Evolutionary conservation across 2,797 vertebrate species (phyloP), one percentile per base, ranked within the genome.

Genomic region (Xenentodon cancila): DNA sequence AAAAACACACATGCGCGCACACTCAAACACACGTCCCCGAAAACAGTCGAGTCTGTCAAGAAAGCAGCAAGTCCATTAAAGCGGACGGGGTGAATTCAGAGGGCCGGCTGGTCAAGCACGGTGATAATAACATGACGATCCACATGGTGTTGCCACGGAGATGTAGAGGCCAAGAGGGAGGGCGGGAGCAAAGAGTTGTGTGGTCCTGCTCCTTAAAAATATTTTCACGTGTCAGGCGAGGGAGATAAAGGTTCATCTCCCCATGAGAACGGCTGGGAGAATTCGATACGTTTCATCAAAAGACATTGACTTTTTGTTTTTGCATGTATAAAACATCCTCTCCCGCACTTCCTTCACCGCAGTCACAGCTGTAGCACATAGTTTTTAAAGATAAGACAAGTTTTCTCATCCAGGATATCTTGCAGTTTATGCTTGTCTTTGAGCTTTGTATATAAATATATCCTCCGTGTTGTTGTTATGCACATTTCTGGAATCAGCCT

Each of bases 101-200:
- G 57, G 79, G 80, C 69, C 30, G 69, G 66, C 79, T 79, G 75
- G 81, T 88, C 78, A 83, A 84, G 81, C 62, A 50, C 42, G 44
- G 77, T 69, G 80, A 77, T 85, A 85, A 79, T 82, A 88, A 81
- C 75, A 68, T 73, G 72, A 80, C 53, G 50, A 84, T 82, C 85
- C 47, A 37, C 49, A 53, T 32, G 48, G 62, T 48, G 80, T 86
- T 90, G 62, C 82, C 79, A 82, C n/a, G 70, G 85, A 73, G 74
- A 88, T 64, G 52, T 5, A 20, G 56, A 63, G 61, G 67, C 56
- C 54, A 21, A 2, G 47, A 19, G 69, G 69, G 68, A 42, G 80
- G 63, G 13, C 22, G 42, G 51, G 65, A 67, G 66, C 42, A 44
- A 56, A 79, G 52, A 73, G 73, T 60, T 86, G 77, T 84, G 88